Conservation (phyloP, 2,797 vertebrate species). For the Apogon hyalosoma region DNA sequence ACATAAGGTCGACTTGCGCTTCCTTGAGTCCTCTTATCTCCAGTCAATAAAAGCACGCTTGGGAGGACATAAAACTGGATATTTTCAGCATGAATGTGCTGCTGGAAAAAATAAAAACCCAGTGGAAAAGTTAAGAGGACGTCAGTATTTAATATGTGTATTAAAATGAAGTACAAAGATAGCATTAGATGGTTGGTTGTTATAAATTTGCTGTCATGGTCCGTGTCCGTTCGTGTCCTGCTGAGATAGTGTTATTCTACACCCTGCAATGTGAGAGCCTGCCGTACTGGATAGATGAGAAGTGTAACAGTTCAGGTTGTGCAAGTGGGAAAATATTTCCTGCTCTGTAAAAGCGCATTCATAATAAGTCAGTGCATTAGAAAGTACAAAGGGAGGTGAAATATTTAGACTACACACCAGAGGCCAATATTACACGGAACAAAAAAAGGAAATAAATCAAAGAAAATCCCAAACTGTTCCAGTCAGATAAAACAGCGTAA, state of each 20-base stretch:
- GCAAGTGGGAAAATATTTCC: constrained; percentile 65
- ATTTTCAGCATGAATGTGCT: not conserved
- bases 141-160: not conserved
- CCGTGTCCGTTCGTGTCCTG: constrained; percentile 36
- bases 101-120: not conserved
- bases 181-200: constrained; percentile 26
- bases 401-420: constrained; percentile 51
- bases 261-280: constrained; percentile 45
- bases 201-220: constrained; percentile 36
- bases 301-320: constrained; percentile 46
- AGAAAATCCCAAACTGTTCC: not conserved
- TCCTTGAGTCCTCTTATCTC: constrained; percentile 5
- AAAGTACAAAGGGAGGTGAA: constrained; percentile 43
- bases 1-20: not conserved
- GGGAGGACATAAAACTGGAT: constrained; percentile 12
- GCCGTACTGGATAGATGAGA: constrained; percentile 66
- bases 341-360: constrained; percentile 48
- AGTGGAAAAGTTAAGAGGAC: not conserved
- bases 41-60: constrained; percentile 7
- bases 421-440: constrained; percentile 12
- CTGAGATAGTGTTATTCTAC: constrained; percentile 46
- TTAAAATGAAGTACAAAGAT: constrained; percentile 8
- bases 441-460: constrained; percentile 14
- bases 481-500: constrained; percentile 4
- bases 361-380: constrained; percentile 35